These are phyloP conservation scores for Acromyrmex charruanus DNA, from an alignment of 1,140 invertebrate species.

Conservation along the genomic window DNA sequence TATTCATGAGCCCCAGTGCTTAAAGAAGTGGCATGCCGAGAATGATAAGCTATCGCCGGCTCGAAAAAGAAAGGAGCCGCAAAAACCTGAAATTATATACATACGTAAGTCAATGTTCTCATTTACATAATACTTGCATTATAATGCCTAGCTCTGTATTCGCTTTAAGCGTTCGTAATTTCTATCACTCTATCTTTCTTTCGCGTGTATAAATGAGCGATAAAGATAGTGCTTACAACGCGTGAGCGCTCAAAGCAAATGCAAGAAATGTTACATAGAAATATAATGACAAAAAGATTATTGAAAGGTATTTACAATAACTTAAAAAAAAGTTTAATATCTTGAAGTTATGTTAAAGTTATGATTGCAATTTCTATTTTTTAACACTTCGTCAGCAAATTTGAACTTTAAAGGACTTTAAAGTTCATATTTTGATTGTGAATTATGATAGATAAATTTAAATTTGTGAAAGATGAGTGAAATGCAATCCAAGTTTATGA, in stretches of 20 bases:
- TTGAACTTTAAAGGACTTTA: no score
- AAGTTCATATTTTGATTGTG: no score
- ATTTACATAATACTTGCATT: not conserved
- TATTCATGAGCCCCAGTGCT: slow-evolving; percentile 93
- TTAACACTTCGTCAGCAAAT: not conserved
- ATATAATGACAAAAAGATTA: slow-evolving; percentile 4
- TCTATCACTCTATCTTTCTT: no score
- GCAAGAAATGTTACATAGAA: not conserved
- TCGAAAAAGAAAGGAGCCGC: slow-evolving; percentile 88
- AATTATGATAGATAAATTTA: no score
- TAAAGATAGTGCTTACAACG: no score
- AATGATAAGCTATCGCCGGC: slow-evolving; percentile 89
- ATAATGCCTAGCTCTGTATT: no score
- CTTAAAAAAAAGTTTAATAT: not conserved
- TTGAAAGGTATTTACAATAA: not conserved
- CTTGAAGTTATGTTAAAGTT: not conserved
- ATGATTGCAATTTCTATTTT: not conserved
- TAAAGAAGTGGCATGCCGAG: slow-evolving; percentile 91
- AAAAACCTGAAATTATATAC: slow-evolving; percentile 89
- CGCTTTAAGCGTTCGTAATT: no score
- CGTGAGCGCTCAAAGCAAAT: no score
- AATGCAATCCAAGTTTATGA: no score
- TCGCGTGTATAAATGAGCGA: no score
- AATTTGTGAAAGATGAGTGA: no score
- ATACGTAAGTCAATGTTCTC: slow-evolving; percentile 82